Evolutionary conservation across 2,113 vertebrate genomes (phyloP), one percentile per base, ranked within the genome.

Genomic region (Callithrix jacchus): DNA sequence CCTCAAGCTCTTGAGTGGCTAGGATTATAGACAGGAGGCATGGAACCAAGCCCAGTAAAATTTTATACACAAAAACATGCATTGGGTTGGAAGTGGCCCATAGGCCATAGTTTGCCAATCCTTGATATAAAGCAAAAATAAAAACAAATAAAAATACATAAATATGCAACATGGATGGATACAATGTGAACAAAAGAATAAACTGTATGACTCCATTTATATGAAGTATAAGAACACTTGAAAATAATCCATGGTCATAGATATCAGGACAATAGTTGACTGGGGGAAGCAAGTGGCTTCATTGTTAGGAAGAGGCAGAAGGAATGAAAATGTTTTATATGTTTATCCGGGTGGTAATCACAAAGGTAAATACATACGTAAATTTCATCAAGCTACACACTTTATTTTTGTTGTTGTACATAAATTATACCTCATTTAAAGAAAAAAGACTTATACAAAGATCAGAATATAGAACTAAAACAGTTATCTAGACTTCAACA

Each of bases 401-500:
- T 91, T 97, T 89, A 70, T 61, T 80, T 70, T 74, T 54, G 45
- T 90, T 73, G 61, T 54, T 92, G 14, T 61, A 68, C 40, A 25
- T 10, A 90, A 71, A 32, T 23, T 86, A 73, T 27, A 89, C n/a
- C 23, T 92, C 20, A 47, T 85, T 71, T 94, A 68, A 35, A 91
- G 66, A 76, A 89, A 82, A 54, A 84, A 68, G 77, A 88, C 27
- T 82, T 76, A 49, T 20, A 52, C 30, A 80, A 93, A 92, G 25
- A 82, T 23, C 13, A 71, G 66, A 90, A 92, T 21, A 45, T 8
- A 58, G 77, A 74, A 47, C 32, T 91, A 76, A 96, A 91, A 56
- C 81, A 89, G 64, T 71, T 49, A 85, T 23, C 6, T 82, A 90
- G 68, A 84, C 71, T 87, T 95, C 49, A 92, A 95, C 20, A 81